Conservation (phyloP, 2,888 invertebrate species). For the Marasmarcha lunaedactyla region DNA sequence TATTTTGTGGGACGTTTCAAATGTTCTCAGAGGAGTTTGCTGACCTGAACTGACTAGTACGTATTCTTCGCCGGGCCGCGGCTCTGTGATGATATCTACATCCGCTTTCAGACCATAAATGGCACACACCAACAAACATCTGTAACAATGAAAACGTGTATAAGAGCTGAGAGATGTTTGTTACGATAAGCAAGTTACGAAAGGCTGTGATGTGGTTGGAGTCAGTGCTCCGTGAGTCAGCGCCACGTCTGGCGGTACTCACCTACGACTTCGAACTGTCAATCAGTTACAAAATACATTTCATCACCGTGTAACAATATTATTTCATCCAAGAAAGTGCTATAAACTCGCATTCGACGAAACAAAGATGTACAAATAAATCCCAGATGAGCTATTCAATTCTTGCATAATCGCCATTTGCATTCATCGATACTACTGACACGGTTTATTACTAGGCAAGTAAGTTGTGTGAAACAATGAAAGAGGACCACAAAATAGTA, state of each 20-base stretch:
- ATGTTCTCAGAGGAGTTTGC: constrained; percentile 59
- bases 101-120: constrained; percentile 55
- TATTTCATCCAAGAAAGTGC: constrained; percentile 20
- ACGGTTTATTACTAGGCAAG: constrained; percentile 27
- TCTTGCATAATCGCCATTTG: constrained; percentile 32
- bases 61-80: constrained; percentile 75
- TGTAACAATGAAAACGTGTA: constrained; percentile 44
- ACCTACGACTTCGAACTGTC: constrained; percentile 34
- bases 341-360: constrained; percentile 12
- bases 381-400: constrained; percentile 20
- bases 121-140: constrained; percentile 61
- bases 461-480: constrained; percentile 50
- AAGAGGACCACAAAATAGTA: constrained; percentile 24
- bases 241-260: constrained; percentile 36
- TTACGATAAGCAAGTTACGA: constrained; percentile 27
- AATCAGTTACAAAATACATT: constrained; percentile 38
- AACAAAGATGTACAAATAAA: constrained; percentile 4
- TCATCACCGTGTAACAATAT: constrained; percentile 37
- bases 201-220: constrained; percentile 30
- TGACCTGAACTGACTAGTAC: constrained; percentile 72
- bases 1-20: constrained; percentile 81
- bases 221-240: constrained; percentile 49
- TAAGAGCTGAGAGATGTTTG: constrained; percentile 16
- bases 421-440: constrained; percentile 19
- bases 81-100: constrained; percentile 73